Percentiles rank a stretch among this genome's conserved stretches.
Evolutionary conservation across 2,797 vertebrate genomes (phyloP).

Genomic region (Lacerta bilineata): DNA sequence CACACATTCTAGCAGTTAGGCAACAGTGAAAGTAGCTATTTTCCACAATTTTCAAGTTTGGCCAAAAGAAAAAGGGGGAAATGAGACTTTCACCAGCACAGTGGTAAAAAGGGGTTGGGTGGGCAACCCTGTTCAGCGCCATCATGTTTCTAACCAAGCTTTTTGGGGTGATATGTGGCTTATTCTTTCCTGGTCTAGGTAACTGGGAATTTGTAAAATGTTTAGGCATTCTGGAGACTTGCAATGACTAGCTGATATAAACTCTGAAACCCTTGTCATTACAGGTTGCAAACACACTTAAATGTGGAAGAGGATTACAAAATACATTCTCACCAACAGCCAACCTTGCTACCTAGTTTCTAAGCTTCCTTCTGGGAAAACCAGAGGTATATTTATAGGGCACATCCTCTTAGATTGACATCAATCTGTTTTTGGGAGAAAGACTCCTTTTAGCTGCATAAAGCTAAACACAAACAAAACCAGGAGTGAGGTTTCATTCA

Average conservation of each 20-base stretch:
- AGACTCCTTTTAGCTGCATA: no score
- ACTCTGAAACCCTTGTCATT: background rate
- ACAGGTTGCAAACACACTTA: background rate
- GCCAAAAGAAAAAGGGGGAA: conserved; percentile 63
- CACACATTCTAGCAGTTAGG: conserved; percentile 80
- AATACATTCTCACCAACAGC: no score
- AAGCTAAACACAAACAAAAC: no score
- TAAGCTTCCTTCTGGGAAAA: no score
- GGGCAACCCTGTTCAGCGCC: no score
- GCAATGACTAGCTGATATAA: background rate
- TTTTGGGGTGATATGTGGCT: background rate
- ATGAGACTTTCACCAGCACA: conserved; percentile 34
- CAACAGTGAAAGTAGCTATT: conserved; percentile 76
- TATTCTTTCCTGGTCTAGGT: background rate
- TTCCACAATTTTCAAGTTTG: conserved; percentile 55
- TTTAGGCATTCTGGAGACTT: background rate
- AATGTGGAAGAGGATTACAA: background rate
- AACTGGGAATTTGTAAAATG: background rate
- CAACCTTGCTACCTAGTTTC: no score
- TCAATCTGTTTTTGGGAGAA: no score
- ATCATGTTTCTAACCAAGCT: background rate
- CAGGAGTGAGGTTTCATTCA: no score
- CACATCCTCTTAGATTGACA: no score
- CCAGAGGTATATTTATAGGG: no score
- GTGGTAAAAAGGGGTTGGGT: background rate